These are phyloP conservation scores for Carassius auratus DNA, from an alignment of 2,113 vertebrate species.

Conservation along the genomic window DNA sequence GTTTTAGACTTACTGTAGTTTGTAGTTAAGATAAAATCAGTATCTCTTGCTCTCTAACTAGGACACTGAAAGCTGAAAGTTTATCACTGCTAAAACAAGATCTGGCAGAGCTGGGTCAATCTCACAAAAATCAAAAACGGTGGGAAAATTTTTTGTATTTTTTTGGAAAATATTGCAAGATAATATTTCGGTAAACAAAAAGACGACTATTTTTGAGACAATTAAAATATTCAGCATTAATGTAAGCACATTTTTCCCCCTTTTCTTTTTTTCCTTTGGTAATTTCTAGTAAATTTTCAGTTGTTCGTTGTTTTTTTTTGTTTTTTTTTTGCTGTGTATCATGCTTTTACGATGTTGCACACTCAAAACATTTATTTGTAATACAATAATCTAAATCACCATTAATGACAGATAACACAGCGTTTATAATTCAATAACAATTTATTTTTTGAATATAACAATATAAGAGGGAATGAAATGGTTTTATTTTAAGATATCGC, in stretches of 20 bases:
- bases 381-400: background rate
- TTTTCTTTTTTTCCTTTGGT: too few relatives aligned
- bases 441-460: too few relatives aligned
- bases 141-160: accelerated
- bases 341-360: too few relatives aligned
- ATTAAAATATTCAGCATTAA: background rate
- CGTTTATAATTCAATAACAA: too few relatives aligned
- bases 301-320: background rate
- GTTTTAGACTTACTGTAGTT: constrained; percentile 12
- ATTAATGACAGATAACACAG: background rate
- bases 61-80: constrained; percentile 7
- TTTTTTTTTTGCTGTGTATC: background rate
- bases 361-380: background rate
- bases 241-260: background rate
- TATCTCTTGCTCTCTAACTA: background rate
- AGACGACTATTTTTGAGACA: background rate
- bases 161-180: background rate
- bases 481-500: background rate
- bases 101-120: constrained; percentile 1
- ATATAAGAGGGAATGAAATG: too few relatives aligned
- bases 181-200: background rate
- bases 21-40: background rate
- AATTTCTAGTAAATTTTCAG: background rate
- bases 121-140: background rate
- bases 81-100: constrained; percentile 10